These are phyloP conservation scores for Lagopus muta DNA, from an alignment of 2,113 vertebrate genomes.

Conservation along the genomic window DNA sequence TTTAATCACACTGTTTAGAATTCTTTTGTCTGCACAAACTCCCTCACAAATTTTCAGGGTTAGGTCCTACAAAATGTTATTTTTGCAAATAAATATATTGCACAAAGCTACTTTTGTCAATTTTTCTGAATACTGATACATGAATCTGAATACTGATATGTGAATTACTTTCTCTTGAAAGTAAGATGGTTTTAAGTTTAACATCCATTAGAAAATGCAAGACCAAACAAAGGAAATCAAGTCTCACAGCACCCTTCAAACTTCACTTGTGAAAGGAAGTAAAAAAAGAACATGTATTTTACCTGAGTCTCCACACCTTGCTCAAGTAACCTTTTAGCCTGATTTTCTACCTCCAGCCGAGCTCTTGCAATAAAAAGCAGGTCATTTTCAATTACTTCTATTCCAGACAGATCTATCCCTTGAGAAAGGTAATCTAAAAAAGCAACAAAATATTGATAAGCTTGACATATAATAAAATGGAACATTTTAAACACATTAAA, in stretches of 20 bases:
- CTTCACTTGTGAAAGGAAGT: background rate
- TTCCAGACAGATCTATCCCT: constrained; percentile 94
- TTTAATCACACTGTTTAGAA: background rate
- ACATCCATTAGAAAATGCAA: background rate
- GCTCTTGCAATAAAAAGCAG: constrained; percentile 95
- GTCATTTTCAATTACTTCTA: constrained; percentile 96
- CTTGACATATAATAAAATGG: constrained; percentile 10
- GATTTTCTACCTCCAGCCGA: constrained; percentile 96
- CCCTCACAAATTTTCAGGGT: background rate
- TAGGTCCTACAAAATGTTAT: background rate
- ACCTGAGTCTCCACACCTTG: constrained; percentile 98
- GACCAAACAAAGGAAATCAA: background rate
- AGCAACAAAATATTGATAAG: constrained; percentile 44
- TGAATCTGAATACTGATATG: background rate
- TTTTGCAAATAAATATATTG: background rate
- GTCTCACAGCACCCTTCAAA: background rate
- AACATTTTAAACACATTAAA: background rate
- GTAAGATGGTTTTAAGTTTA: background rate
- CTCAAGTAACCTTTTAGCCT: constrained; percentile 94
- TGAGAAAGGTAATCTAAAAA: constrained; percentile 95
- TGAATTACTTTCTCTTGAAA: background rate
- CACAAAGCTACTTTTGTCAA: background rate
- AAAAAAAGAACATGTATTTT: constrained; percentile 44
- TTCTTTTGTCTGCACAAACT: background rate
- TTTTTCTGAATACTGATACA: background rate